Evolutionary conservation across 1,140 invertebrate genomes (phyloP).

Genomic region (Spodoptera litura): DNA sequence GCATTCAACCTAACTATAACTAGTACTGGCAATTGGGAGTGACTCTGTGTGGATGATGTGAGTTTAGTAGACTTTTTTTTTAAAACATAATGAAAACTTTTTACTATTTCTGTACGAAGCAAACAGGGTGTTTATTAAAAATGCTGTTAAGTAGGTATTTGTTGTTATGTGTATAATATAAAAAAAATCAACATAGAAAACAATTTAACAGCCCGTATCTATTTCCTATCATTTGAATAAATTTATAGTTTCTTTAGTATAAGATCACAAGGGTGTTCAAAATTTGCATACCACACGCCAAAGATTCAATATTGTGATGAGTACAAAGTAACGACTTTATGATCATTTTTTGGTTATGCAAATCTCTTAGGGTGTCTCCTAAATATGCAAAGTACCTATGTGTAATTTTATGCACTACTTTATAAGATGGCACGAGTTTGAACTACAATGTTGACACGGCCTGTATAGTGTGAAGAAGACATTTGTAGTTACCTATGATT

Average conservation of each 20-base stretch:
- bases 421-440: conserved; percentile 5
- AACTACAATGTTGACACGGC: conserved; percentile 23
- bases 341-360: conserved; percentile 58
- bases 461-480: conserved; percentile 21
- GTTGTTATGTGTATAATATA: not conserved
- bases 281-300: conserved; percentile 38
- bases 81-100: no score
- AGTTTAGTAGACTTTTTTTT: no score
- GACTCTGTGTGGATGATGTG: no score
- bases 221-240: conserved; percentile 19
- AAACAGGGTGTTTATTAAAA: no score
- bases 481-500: conserved; percentile 5
- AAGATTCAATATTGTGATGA: conserved; percentile 26
- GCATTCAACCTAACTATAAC: no score
- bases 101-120: no score
- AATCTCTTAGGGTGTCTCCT: conserved; percentile 53
- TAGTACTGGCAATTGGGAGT: no score
- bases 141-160: no score
- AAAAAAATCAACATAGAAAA: not conserved
- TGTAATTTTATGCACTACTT: conserved; percentile 15
- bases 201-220: not conserved
- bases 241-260: not conserved
- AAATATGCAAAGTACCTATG: conserved; percentile 37
- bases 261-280: not conserved
- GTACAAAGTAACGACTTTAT: conserved; percentile 28